These are phyloP conservation scores for Hypsopygia costalis DNA, from an alignment of 2,888 invertebrate species.

Conservation along the genomic window DNA sequence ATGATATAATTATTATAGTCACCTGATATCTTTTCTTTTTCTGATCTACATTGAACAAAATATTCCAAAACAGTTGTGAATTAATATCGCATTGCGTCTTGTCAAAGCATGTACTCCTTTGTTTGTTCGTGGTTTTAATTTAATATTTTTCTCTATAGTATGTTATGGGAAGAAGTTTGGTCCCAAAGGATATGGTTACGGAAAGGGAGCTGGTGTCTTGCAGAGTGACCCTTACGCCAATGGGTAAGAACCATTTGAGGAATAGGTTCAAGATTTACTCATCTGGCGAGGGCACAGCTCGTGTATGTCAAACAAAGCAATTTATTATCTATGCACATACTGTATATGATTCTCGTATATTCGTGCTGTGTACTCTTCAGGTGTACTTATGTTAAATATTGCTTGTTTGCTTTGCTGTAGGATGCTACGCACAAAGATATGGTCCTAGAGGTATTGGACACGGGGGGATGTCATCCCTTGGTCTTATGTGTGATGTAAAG, in stretches of 20 bases:
- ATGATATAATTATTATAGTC: conserved; percentile 1
- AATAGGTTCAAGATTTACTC: conserved; percentile 43
- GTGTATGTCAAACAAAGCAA: background rate
- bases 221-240: conserved; percentile 93
- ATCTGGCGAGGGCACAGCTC: conserved; percentile 67
- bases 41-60: background rate
- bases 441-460: conserved; percentile 97
- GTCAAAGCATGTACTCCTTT: conserved; percentile 21
- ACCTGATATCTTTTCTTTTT: background rate
- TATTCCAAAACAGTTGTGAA: background rate
- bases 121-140: conserved; percentile 36
- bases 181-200: conserved; percentile 98
- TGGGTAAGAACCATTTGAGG: conserved; percentile 83
- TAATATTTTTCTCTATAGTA: conserved; percentile 80
- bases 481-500: conserved; percentile 91
- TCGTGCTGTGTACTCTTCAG: conserved; percentile 55
- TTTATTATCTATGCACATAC: background rate
- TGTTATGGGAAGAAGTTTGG: conserved; percentile 99
- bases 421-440: conserved; percentile 97
- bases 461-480: conserved; percentile 92
- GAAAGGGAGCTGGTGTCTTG: conserved; percentile 96
- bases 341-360: background rate
- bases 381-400: conserved; percentile 41
- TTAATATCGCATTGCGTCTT: background rate
- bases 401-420: conserved; percentile 81